Conservation (phyloP, 2,797 vertebrate species). For the Lindbergichthys nudifrons region DNA sequence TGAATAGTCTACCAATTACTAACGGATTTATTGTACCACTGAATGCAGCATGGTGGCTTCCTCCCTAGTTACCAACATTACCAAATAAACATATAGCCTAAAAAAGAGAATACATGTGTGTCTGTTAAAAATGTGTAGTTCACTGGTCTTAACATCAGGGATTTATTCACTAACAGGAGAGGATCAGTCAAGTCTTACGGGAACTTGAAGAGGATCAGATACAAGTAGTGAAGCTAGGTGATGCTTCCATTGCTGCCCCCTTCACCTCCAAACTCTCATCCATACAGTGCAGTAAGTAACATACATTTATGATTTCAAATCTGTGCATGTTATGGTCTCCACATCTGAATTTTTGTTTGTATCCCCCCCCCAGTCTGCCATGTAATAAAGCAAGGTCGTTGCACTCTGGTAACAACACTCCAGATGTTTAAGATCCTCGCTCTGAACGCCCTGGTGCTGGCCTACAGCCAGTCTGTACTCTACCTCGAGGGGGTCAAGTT, state of each 20-base stretch:
- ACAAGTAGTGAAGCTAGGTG: slow-evolving; percentile 95
- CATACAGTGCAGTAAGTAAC: slow-evolving; percentile 96
- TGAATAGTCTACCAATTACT: background rate
- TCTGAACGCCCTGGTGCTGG: slow-evolving; percentile 95
- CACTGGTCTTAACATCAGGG: slow-evolving; percentile 27
- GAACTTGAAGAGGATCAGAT: slow-evolving; percentile 96
- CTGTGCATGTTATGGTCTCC: background rate
- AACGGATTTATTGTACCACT: background rate
- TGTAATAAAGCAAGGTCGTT: slow-evolving; percentile 98
- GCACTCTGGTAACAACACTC: slow-evolving; percentile 95
- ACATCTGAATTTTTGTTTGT: slow-evolving; percentile 10
- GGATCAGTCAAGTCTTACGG: slow-evolving; percentile 93
- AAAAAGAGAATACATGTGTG: background rate
- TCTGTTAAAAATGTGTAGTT: background rate
- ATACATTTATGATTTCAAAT: background rate
- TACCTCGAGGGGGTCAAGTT: slow-evolving; percentile 98
- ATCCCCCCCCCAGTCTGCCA: slow-evolving; percentile 89
- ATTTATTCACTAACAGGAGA: slow-evolving; percentile 84
- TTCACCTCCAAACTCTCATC: slow-evolving; percentile 98
- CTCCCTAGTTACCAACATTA: background rate
- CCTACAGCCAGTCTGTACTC: slow-evolving; percentile 98
- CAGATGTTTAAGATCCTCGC: slow-evolving; percentile 99
- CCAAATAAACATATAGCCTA: background rate
- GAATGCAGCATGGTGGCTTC: background rate
- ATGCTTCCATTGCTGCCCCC: slow-evolving; percentile 96